Base-by-base conservation (phyloP, 53 echinoderm and acorn worm genomes). In the Crossaster papposus region DNA sequence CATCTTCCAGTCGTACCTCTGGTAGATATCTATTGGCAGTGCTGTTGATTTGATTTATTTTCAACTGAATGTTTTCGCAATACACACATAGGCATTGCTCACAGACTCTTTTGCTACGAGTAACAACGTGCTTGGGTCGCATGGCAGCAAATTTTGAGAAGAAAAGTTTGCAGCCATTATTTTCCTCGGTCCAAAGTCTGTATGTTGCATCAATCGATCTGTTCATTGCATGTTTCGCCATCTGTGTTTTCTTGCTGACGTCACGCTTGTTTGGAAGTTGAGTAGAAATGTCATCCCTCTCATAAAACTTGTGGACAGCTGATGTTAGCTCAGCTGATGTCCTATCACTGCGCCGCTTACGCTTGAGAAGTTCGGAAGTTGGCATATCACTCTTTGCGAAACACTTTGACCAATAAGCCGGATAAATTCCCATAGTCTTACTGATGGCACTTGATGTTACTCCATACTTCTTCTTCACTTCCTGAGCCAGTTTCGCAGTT, bases 231-330 rank as follows among this genome's bases (percentile, higher is more conserved):
- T 36, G n/a, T 29, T 79, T 79, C 12, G 79, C 79, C 4, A 79
- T 26, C 52, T 54, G 26, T 23, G 79, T 79, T 53, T 79, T 79
- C 9, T 9, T 79, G 51, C 79, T 79, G n/a, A 79, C 54, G 28
- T 79, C 79, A 51, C n/a, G 50, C 54, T 79, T 79, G 51, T 79
- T 79, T 10, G 79, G 79, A 4, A 79, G 52, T 29, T 79, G 79
- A 14, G 79, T 53, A 26, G 79, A 79, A 20, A 79, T 36, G 30
- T 79, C 51, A 79, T 79, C 52, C 79, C 79, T 51, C 54, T 22
- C 79, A 3, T 54, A 79, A 51, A 79, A 79, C 52, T 54, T 79
- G n/a, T 79, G 79, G n/a, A 79, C 53, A 53, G 79, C 50, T 30
- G 52, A 53, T 2, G 77, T 36, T 77, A 77, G 23, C 77, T 37